Evolutionary conservation across 2,797 vertebrate species (phyloP), one percentile per base, ranked within the genome.

Genomic region (Mycteria americana): DNA sequence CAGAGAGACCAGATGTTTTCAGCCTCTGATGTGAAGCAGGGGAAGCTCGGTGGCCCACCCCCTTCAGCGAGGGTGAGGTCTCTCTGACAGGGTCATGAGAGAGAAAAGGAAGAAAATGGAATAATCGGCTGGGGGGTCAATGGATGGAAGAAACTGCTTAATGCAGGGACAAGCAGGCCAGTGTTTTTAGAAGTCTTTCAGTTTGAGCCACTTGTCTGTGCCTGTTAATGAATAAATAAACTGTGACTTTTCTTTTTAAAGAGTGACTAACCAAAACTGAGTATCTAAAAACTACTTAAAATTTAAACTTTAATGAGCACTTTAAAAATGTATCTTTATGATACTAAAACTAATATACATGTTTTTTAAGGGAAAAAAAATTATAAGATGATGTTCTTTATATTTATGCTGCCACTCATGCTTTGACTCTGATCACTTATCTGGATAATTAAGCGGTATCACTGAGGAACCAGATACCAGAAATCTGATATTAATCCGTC

Each of bases 361-460:
- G 33, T 85, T 96, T 93, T 95, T 95, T 88, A 59, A 24, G 6
- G 73, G 13, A 5, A 53, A 92, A 62, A 91, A 88, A 43, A 57
- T 43, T 75, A 70, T 27, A 80, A 89, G 60, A 93, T 63, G 79
- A 90, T 85, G 74, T 88, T 94, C 65, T 93, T 91, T 92, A 95
- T 96, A 98, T 97, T 97, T 97, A 94, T 94, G 75, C 96, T 86
- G 94, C 89, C 97, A 86, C 86, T 97, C 97, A 95, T 92, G 94
- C 97, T 98, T 96, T 97, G 97, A 97, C 97, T 96, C 95, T 94
- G 97, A 98, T 98, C 97, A 98, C 95, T 98, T 98, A 98, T 98
- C 97, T 98, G 98, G 97, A 98, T 98, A 98, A 98, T 98, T 98
- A 98, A 97, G 97, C 98, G 98, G 94, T 98, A 98, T 98, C 98